Conservation (phyloP, 2,113 vertebrate genomes). For the Martes martes region DNA sequence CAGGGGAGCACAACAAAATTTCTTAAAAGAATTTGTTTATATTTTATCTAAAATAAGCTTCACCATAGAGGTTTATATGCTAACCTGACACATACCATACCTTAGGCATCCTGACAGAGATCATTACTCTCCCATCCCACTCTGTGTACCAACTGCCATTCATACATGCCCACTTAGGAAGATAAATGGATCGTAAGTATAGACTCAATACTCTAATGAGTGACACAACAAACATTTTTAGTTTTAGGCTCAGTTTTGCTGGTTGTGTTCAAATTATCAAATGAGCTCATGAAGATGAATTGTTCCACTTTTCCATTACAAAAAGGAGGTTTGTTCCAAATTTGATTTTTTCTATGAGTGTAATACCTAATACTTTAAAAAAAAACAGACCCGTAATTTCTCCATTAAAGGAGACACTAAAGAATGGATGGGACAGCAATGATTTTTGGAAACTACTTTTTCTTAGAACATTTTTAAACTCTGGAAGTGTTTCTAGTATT, state of each 20-base stretch:
- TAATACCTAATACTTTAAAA: neutral
- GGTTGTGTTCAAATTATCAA: neutral
- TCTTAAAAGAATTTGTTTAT: neutral
- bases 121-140: neutral
- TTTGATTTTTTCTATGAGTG: neutral
- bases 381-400: neutral
- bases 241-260: neutral
- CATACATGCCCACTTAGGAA: neutral
- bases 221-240: neutral
- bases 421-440: neutral
- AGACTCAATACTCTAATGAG: neutral
- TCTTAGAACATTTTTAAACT: neutral
- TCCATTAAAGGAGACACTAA: neutral
- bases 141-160: no score
- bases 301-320: neutral
- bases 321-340: neutral
- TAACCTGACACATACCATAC: neutral
- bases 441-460: neutral
- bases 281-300: neutral
- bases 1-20: neutral
- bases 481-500: neutral
- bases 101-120: neutral
- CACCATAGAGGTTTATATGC: neutral
- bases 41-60: neutral
- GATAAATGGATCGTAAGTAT: accelerated